Evolutionary conservation across 2,888 invertebrate species (phyloP), one percentile per base, ranked within the genome.

Genomic region (Endomychus coccineus): DNA sequence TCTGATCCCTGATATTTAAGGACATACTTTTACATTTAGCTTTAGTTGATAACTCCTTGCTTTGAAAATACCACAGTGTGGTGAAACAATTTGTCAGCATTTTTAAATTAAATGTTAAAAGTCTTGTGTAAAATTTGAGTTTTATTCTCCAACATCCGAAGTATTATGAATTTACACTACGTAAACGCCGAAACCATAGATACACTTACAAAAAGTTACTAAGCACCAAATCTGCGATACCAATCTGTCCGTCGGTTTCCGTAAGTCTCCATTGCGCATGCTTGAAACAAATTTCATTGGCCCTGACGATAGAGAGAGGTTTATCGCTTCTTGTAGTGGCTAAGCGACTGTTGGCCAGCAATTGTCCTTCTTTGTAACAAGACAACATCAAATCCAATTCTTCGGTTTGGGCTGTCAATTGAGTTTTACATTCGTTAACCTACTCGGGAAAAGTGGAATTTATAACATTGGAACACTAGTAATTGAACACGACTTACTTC

Each of bases 211-310:
- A 70, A 67, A 99, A 99, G 63, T 95, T 96, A 37, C 91, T 86
- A 2, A 99, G 77, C 37, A 92, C 83, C 39, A 97, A 74, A 69
- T 99, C 96, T 0, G 97, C 91, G 46, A 98, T 91, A 40, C 96
- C 96, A 35, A 97, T 80, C 67, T 96, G 97, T 0, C 98, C 98
- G 67, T 98, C 97, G 1, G 87, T 84, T 63, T 98, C 96, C 0
- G 97, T 99, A 46, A 98, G 76, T 22, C 96, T 69, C 98, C 98
- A 99, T 57, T 92, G 87, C 3, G 97, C 97, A 56, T 92, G 89
- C 67, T 96, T 95, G 67, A 99, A 98, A 66, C 94, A 97, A 54
- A 98, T 96, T 70, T 97, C 91, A 52, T 86, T 87, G 1, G 84
- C 80, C 19, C 94, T 73, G 15, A 90, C 86, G 34, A 84, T 81